phyloP scores from a whole-genome alignment of 2,113 vertebrate species.

The Callaeas wilsoni region DNA sequence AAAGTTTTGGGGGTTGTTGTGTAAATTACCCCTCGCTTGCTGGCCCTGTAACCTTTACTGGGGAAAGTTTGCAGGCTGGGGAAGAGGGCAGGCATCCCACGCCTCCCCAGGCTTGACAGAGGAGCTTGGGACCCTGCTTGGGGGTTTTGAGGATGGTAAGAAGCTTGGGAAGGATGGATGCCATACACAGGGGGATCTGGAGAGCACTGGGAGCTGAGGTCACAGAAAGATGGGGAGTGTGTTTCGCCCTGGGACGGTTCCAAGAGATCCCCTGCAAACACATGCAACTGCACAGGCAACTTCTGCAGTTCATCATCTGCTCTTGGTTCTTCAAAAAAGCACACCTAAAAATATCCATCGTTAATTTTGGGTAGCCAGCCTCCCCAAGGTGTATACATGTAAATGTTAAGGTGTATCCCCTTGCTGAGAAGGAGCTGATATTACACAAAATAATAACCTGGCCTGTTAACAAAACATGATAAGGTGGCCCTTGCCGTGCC shows the following conservation, averaged over 20 bases:
- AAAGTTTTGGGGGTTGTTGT: conserved; percentile 29
- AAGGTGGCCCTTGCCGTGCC: neutral
- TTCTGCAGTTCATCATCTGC: neutral
- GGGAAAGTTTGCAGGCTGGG: neutral
- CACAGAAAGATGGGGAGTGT: neutral
- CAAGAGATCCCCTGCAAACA: neutral
- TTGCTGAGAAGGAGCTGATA: neutral
- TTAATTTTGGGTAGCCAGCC: neutral
- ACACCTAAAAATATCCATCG: rapidly evolving
- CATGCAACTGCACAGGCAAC: neutral
- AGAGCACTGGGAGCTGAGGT: neutral
- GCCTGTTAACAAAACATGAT: neutral
- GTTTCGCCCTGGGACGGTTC: neutral
- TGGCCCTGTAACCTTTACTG: neutral
- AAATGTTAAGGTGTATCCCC: neutral
- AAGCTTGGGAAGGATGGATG: neutral
- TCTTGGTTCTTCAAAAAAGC: neutral
- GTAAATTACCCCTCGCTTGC: neutral
- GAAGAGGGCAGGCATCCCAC: neutral
- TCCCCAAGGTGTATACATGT: neutral
- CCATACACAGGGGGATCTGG: neutral
- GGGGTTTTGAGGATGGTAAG: neutral
- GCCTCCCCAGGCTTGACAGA: neutral
- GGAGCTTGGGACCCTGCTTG: neutral
- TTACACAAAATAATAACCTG: neutral